These are phyloP conservation scores for Drosophila putrida DNA, from an alignment of 2,888 invertebrate genomes.

Conservation along the genomic window DNA sequence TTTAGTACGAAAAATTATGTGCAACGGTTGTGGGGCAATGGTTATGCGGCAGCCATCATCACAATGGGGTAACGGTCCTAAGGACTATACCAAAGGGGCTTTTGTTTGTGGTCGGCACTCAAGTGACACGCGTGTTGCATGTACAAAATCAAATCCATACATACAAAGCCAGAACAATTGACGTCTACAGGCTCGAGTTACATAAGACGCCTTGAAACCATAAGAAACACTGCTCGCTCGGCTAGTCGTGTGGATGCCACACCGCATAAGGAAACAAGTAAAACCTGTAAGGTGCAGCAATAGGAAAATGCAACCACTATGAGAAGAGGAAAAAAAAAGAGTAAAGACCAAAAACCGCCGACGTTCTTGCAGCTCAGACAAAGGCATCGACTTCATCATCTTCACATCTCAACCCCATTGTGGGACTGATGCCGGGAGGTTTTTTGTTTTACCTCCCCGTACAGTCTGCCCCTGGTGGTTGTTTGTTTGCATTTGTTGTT, in stretches of 20 bases:
- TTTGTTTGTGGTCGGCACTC: conserved; percentile 60
- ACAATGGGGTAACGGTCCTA: conserved; percentile 57
- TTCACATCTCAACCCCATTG: conserved; percentile 44
- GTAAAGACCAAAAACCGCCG: conserved; percentile 6
- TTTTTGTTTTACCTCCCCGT: conserved; percentile 2
- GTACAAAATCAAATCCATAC: conserved; percentile 37
- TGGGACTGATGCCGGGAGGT: conserved; percentile 16
- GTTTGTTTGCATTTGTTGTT: conserved; percentile 44
- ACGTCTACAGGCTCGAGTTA: conserved; percentile 70
- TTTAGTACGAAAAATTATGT: conserved; percentile 44
- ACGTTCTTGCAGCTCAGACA: conserved; percentile 43
- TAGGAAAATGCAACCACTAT: conserved; percentile 42
- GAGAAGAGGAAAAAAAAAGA: conserved; percentile 8
- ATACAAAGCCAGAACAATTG: conserved; percentile 58
- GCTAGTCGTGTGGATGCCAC: conserved; percentile 26
- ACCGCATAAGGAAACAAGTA: conserved; percentile 57
- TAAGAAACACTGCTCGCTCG: conserved; percentile 5
- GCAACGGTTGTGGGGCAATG: conserved; percentile 51
- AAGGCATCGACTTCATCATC: conserved; percentile 20
- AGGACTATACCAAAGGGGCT: conserved; percentile 36
- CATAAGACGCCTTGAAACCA: conserved; percentile 63
- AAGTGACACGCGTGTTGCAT: conserved; percentile 62
- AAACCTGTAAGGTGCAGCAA: conserved; percentile 77
- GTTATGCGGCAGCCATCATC: conserved; percentile 33
- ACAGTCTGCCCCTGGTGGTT: conserved; percentile 38